Evolutionary conservation across 2,797 vertebrate genomes (phyloP).

Genomic region (Anguilla marmorata): DNA sequence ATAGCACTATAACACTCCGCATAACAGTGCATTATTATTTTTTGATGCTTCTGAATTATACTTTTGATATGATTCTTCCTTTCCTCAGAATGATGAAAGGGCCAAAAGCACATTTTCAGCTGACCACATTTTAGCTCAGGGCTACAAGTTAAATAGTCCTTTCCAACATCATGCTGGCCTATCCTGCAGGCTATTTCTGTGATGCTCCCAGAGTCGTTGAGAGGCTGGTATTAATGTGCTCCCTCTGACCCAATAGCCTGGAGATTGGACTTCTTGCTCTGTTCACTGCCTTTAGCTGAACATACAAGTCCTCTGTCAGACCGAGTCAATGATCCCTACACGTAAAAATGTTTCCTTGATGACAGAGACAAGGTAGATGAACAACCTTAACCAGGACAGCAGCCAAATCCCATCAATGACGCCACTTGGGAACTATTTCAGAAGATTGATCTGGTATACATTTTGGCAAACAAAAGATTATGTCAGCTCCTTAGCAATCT

Average conservation of each 20-base stretch:
- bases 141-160: background rate
- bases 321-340: background rate
- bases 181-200: background rate
- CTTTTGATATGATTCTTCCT: background rate
- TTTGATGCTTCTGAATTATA: background rate
- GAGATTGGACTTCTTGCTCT: background rate
- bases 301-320: background rate
- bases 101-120: background rate
- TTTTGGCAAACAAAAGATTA: background rate
- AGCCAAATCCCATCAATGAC: background rate
- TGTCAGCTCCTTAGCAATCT: too few species aligned
- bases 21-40: background rate
- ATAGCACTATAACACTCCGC: background rate
- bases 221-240: background rate
- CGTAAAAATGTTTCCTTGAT: background rate
- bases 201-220: background rate
- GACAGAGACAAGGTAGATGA: background rate
- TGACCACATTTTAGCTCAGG: background rate
- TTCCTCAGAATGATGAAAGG: conserved; percentile 5
- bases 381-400: background rate
- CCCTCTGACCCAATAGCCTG: background rate
- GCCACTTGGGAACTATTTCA: background rate
- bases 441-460: background rate
- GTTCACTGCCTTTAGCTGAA: background rate
- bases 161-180: background rate